Evolutionary conservation across 2,797 vertebrate genomes (phyloP), one percentile per base, ranked within the genome.

Genomic region (Triplophysa bombifrons): DNA sequence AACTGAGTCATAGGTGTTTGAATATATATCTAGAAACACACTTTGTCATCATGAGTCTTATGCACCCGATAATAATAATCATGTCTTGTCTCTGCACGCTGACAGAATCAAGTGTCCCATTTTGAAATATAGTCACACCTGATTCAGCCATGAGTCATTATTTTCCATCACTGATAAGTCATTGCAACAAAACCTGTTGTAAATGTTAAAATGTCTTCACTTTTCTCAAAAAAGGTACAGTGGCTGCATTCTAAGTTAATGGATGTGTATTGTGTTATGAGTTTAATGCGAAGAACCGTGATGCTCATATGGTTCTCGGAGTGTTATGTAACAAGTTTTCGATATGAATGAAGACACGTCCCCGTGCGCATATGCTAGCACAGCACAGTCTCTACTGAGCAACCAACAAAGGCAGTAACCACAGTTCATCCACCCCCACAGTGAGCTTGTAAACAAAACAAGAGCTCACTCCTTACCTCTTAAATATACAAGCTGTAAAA

Each of bases 361-460:
- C 34, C 67, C 50, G 48, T 38, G 22, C 3, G 65, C 88, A 85
- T 88, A 84, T 55, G 19, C 84, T 84, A 81, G 85, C 88, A 84
- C 86, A 77, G 83, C 85, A 61, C 84, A 87, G 84, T 82, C 80
- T 85, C 84, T 84, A 74, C 87, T 82, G 87, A 86, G 85, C 83
- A 87, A 86, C 86, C 88, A 86, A 88, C 85, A 85, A 87, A 88
- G 87, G 86, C 89, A 88, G 89, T 86, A 83, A 86, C 64, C 88
- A 90, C 90, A 87, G 91, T 90, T 88, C 91, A 86, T 91, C 89
- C 91, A 89, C 91, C 92, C 91, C 91, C 90, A 89, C 90, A 91
- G 87, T 89, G 88, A 72, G 90, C 89, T 88, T 91, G 91, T 92
- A 91, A 90, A 94, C 92, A 93, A 91, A 92, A 86, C 88, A 84